These are phyloP conservation scores for Stenoptilia bipunctidactyla DNA, from an alignment of 2,888 invertebrate genomes.

Conservation along the genomic window DNA sequence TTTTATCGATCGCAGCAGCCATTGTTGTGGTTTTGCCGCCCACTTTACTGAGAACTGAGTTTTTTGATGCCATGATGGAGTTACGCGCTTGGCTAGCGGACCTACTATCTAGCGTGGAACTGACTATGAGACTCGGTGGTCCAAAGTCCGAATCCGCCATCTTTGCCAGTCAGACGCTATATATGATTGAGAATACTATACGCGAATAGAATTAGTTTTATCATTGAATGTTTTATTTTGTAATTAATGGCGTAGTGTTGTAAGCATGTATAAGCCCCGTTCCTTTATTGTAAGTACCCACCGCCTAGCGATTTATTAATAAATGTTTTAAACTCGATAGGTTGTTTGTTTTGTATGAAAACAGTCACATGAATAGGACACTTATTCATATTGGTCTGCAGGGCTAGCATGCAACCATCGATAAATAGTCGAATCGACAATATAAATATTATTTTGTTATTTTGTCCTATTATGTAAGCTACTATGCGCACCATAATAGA, in stretches of 20 bases:
- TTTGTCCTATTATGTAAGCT: too few relatives aligned
- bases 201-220: constrained; percentile 21
- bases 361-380: too few relatives aligned
- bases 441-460: too few relatives aligned
- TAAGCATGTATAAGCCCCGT: constrained; percentile 11
- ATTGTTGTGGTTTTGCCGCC: constrained; percentile 74
- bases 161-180: constrained; percentile 73
- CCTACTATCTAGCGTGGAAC: constrained; percentile 58
- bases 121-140: constrained; percentile 66
- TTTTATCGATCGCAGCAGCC: constrained; percentile 77
- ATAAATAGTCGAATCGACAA: too few relatives aligned
- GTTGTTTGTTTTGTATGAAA: not conserved
- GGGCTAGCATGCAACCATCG: too few relatives aligned
- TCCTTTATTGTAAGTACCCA: constrained; percentile 13
- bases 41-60: constrained; percentile 68
- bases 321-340: constrained; percentile 6
- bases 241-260: not conserved
- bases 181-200: constrained; percentile 62
- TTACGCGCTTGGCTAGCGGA: constrained; percentile 77
- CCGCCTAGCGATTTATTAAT: constrained; percentile 11
- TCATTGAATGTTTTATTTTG: not conserved
- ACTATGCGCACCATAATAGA: too few relatives aligned
- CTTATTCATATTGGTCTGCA: too few relatives aligned
- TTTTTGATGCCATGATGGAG: constrained; percentile 74
- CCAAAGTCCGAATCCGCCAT: constrained; percentile 74